Conservation (phyloP, 2,797 vertebrate genomes). For the Anabas testudineus region DNA sequence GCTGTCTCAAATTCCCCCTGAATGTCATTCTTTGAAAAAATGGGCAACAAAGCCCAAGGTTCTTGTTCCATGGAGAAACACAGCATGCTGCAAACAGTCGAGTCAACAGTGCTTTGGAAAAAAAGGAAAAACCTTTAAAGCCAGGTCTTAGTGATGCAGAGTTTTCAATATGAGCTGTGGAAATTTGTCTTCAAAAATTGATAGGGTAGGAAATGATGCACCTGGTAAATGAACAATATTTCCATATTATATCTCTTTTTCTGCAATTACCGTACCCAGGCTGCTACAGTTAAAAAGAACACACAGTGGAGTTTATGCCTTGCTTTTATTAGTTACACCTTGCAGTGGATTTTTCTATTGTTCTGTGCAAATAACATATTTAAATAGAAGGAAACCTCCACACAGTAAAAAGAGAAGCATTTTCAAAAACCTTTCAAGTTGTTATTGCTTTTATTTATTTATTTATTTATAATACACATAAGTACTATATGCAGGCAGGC, state of each 20-base stretch:
- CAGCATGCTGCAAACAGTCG: not conserved
- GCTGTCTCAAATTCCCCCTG: too few species aligned
- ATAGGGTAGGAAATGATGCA: not conserved
- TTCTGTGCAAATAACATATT: not conserved
- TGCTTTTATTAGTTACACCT: too few species aligned
- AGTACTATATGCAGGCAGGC: not conserved
- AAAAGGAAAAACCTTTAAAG: not conserved
- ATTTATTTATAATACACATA: not conserved
- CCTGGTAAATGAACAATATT: conserved; percentile 8
- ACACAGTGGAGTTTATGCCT: not conserved
- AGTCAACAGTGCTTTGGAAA: not conserved
- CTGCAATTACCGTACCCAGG: not conserved
- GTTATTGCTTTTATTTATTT: not conserved
- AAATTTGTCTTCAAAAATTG: not conserved
- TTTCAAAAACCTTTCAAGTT: not conserved
- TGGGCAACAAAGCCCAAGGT: too few species aligned
- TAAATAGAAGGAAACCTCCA: not conserved
- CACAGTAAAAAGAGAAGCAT: not conserved
- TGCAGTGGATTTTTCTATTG: too few species aligned
- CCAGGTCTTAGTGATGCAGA: conserved; percentile 5
- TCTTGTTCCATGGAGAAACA: too few species aligned
- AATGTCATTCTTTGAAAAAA: too few species aligned
- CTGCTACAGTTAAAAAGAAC: not conserved
- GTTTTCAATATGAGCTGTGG: not conserved
- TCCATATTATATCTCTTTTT: not conserved